Base-by-base conservation (phyloP, 2,797 vertebrate genomes). In the Ctenopoma kingsleyae region DNA sequence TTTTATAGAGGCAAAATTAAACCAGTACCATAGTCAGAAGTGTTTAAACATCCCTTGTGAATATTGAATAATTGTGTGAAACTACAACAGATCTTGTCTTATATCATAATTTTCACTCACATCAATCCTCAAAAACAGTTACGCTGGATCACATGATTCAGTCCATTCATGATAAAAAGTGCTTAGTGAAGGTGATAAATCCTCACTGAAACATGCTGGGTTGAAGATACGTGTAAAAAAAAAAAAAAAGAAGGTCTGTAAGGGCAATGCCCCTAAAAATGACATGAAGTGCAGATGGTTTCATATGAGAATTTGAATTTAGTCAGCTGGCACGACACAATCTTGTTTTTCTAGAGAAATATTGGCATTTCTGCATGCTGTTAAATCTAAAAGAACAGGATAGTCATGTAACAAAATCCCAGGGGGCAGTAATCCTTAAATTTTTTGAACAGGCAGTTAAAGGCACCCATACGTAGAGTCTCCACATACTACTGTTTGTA, bases 401-500 rank as follows among this genome's bases (percentile, higher is more conserved):
- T 60, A 65, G 74, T 60, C 61, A 59, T 67, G 50, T 58, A 65
- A 36, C 44, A 38, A 60, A 76, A 27, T 78, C 74, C 74, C 80
- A 58, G 57, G 47, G 71, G 77, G 15, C 32, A 66, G 50, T 75
- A 86, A 78, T 76, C 76, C 72, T 59, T 46, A 55, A 35, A 77
- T 78, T 83, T 67, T 63, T 49, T 47, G 35, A 81, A 71, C 78
- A 83, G 58, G 59, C 56, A 59, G 65, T 49, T 59, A 61, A 86
- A 80, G 77, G 62, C 70, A 58, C 46, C 64, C 32, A 51, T 70
- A 72, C 78, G 67, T 8, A 46, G 15, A 72, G 82, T 56, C 61
- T 68, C 72, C 81, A 84, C 80, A 85, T 80, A 78, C 79, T 62
- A 22, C 69, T 66, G 74, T 77, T 80, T 85, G 79, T 77, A 71